Percentiles rank a stretch among this genome's conserved stretches.
phyloP scores from a whole-genome alignment of 2,888 invertebrate species.

The Epicampocera succincta region DNA sequence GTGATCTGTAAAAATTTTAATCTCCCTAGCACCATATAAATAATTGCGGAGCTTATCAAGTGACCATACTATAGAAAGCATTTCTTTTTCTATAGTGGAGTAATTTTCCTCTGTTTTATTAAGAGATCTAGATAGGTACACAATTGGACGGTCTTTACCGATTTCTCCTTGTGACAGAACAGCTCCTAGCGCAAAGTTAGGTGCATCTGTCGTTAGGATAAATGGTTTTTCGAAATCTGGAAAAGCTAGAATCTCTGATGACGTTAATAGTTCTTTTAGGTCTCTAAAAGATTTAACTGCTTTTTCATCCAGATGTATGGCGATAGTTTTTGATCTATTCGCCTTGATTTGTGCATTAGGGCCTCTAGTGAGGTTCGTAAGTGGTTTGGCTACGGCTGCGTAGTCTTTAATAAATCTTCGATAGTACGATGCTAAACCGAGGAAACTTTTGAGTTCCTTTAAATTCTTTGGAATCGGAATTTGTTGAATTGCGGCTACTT shows the following conservation, averaged over 20 bases:
- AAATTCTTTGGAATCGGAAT: not conserved
- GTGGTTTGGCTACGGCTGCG: not conserved
- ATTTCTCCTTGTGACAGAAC: not conserved
- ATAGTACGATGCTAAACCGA: not conserved
- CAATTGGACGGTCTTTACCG: not conserved
- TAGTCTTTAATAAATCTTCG: constrained; percentile 8
- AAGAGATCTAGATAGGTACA: constrained; percentile 2
- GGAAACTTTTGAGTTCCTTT: not conserved
- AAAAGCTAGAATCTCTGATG: constrained; percentile 1
- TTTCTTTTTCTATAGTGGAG: constrained; percentile 9
- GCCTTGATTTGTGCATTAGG: constrained; percentile 3
- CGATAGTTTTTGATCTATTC: not conserved
- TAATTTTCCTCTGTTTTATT: constrained; percentile 7
- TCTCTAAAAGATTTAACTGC: not conserved
- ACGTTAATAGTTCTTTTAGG: not conserved
- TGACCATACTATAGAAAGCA: not conserved
- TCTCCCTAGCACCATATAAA: not conserved
- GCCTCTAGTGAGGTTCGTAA: constrained; percentile 1
- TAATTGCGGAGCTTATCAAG: not conserved
- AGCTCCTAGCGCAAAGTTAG: not conserved
- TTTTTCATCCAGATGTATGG: not conserved
- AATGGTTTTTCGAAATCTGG: not conserved
- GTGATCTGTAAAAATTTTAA: constrained; percentile 2
- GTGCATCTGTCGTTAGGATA: not conserved
- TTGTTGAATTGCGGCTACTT: not conserved